These are phyloP conservation scores for Syngnathus typhle DNA, from an alignment of 2,113 vertebrate species.

Conservation along the genomic window DNA sequence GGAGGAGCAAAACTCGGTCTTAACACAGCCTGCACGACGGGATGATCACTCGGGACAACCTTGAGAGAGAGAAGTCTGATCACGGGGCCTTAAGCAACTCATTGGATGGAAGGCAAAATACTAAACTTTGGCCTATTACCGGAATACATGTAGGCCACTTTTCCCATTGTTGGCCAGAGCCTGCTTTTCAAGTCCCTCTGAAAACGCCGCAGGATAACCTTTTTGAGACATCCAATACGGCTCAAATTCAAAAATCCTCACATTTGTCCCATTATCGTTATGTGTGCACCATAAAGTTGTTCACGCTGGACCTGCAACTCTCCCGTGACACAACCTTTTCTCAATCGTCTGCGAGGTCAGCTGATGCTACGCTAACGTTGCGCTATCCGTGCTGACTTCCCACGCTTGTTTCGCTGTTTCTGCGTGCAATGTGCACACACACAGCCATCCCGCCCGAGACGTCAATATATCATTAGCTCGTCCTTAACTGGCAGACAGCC, in stretches of 20 bases:
- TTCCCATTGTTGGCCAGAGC: too few species aligned
- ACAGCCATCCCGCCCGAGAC: conserved; percentile 59
- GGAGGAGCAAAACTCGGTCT: too few species aligned
- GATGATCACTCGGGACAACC: too few species aligned
- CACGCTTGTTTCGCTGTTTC: conserved; percentile 25
- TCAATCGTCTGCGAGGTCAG: conserved; percentile 25
- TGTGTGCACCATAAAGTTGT: neutral
- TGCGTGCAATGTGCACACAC: conserved; percentile 44
- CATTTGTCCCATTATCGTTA: neutral
- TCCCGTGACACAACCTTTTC: neutral
- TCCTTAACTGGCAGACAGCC: conserved; percentile 65
- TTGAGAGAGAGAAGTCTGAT: too few species aligned
- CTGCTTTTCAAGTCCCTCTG: too few species aligned
- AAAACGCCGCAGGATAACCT: neutral
- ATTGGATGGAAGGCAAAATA: too few species aligned
- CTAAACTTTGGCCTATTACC: too few species aligned
- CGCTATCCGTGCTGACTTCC: conserved; percentile 31
- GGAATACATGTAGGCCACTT: too few species aligned
- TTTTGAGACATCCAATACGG: neutral
- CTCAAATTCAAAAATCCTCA: neutral
- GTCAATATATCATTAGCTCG: conserved; percentile 69
- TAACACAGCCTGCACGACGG: too few species aligned
- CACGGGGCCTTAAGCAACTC: too few species aligned
- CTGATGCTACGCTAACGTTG: conserved; percentile 33
- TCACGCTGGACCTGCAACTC: neutral